Evolutionary conservation across 1,140 invertebrate species (phyloP), one percentile per base, ranked within the genome.

Genomic region (Trissolcus basalis): DNA sequence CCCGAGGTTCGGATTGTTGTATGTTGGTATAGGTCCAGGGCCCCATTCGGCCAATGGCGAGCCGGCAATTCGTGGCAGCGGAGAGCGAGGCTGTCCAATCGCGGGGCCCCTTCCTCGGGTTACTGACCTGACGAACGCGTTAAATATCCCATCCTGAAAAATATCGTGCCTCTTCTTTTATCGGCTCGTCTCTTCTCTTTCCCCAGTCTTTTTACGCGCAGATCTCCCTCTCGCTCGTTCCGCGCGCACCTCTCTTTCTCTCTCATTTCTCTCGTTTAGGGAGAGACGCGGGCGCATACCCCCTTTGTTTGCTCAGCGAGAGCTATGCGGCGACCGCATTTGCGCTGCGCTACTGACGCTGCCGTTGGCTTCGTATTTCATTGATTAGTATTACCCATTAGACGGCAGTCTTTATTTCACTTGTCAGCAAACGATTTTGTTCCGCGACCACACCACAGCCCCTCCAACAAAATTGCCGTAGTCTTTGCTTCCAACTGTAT

Each of bases 141-240:
- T 87, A 88, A 88, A 88, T 87, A 87, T 87, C 85, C 84, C 82
- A 87, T 86, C 84, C 85, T 87, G 86, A 88, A 88, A 88, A 88
- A 87, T 87, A 87, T 84, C 80, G 78, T 80, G 72, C 78, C 77
- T 82, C 83, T 85, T 80, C 79, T 80, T 81, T 59, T 51, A 67
- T 67, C 56, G 56, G 56, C 15, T 16, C 44, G 16, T 47, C 47
- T 33, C 10, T 69, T 27, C 58, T 68, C 58, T 47, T 54, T 53
- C 67, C 39, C 74, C 68, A 55, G 60, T 76, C 50, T 74, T 70
- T 63, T 51, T 44, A 43, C 55, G 60, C 54, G 51, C 68, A 69
- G 75, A 59, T 69, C 44, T 64, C 53, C 27, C 41, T 65, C 70
- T 67, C 63, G 55, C 54, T 67, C 65, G 47, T 33, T 54, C 47